Conservation (phyloP, 2,797 vertebrate species). For the Lutra lutra region DNA sequence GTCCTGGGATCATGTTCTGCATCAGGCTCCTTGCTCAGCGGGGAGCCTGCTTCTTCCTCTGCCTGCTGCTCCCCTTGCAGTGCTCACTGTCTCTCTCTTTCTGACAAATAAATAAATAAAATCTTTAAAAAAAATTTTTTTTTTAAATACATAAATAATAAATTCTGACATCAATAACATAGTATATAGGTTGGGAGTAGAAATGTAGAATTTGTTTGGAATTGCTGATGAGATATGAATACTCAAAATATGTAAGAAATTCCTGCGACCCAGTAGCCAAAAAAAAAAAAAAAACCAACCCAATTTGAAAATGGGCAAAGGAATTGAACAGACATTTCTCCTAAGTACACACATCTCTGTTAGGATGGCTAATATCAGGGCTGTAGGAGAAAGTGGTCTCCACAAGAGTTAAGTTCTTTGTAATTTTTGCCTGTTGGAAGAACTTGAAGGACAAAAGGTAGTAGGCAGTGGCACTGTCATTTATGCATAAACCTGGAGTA, state of each 20-base stretch:
- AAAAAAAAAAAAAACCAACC: neutral
- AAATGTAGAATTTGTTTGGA: neutral
- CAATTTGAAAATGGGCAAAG: neutral
- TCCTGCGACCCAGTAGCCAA: neutral
- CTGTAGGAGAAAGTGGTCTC: neutral
- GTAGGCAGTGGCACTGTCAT: neutral
- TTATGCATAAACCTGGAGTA: neutral
- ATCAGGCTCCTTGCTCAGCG: no score
- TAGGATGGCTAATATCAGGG: neutral
- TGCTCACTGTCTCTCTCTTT: no score
- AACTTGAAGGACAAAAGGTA: neutral
- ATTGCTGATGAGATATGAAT: neutral
- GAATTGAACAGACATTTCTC: neutral
- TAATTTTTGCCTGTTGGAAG: neutral
- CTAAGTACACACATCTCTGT: neutral
- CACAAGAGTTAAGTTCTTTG: neutral
- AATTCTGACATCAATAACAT: neutral
- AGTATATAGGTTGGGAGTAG: neutral
- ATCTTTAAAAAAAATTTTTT: neutral
- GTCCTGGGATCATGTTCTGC: no score
- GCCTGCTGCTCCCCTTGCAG: neutral
- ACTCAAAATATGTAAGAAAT: neutral
- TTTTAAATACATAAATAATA: neutral
- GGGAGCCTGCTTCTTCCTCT: neutral
- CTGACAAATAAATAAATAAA: neutral